Evolutionary conservation across 2,113 vertebrate species (phyloP).

Genomic region (Calidris pugnax): DNA sequence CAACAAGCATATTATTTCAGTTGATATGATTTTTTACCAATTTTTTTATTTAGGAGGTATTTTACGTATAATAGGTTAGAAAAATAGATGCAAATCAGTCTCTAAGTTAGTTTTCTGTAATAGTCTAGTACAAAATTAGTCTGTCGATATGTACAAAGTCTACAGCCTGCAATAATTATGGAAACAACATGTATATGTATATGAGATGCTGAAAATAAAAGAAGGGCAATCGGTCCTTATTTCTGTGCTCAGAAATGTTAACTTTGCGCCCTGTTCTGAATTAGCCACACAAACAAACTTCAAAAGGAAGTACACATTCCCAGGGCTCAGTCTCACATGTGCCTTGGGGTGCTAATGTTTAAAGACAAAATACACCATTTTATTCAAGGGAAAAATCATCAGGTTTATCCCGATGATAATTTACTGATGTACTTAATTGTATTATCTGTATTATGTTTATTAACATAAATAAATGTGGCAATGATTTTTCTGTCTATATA

Average conservation of each 20-base stretch:
- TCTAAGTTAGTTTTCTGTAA: background rate
- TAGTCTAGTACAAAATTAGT: background rate
- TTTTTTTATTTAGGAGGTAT: background rate
- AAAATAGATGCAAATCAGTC: background rate
- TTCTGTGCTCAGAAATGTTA: background rate
- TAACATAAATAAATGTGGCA: background rate
- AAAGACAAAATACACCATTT: background rate
- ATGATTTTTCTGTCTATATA: background rate
- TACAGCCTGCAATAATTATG: background rate
- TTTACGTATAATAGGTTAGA: background rate
- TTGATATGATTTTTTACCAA: background rate
- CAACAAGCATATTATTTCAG: background rate
- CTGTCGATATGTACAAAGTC: background rate
- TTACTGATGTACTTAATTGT: background rate
- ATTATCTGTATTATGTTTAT: background rate
- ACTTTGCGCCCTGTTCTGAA: background rate
- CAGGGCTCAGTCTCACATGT: background rate
- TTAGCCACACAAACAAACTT: slow-evolving; percentile 35
- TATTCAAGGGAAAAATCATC: background rate
- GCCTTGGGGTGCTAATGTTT: background rate
- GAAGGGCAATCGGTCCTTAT: background rate
- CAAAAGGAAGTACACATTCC: background rate
- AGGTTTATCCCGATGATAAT: background rate
- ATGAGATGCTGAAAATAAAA: background rate
- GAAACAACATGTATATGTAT: background rate